Base-by-base conservation (phyloP, 2,888 invertebrate species). In the Drosophila fulvimacula region DNA sequence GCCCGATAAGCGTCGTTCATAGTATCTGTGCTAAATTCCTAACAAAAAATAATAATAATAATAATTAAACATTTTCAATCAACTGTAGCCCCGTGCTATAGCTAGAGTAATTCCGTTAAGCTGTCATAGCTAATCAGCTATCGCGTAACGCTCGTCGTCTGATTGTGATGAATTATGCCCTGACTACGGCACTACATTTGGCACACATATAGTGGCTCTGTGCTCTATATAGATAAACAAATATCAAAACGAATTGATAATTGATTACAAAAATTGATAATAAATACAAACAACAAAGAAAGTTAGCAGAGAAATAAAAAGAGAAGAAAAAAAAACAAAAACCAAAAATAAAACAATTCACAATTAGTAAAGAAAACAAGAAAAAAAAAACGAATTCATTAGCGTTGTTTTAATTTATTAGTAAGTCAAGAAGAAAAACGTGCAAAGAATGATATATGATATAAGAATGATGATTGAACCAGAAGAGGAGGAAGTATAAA, bases 371-470 rank as follows among this genome's bases (percentile, higher is more conserved):
- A 49, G 44, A 51, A 27, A 32, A 51, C 36, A 44, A 58, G 66
- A 69, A 27, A 51, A 19, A 41, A 36, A 48, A 81, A 77, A 76
- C 70, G 78, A 83, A 85, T 84, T 84, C 82, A 86, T 83, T 86
- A 84, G 86, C 79, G 83, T 81, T 84, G 86, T 84, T 84, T 84
- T 84, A 84, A 84, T 86, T 86, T 86, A 82, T 76, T 80, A 82
- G 74, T 84, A 84, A 86, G 83, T 82, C 73, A 66, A 55, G 55
- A 55, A 53, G 27, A 71, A 7, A 27, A 74, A 57, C 48, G 65
- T 76, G 69, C 63, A 79, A 70, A 75, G 68, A 72, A 69, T 78
- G 75, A 75, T 78, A 78, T 61, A 69, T 66, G 64, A 76, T 65
- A 81, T 82, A 61, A 63, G 63, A 70, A 66, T 51, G 65, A 61